A percentile compares a stretch with the other conserved stretches of the same genome.
Evolutionary conservation across 2,113 vertebrate species (phyloP).

Genomic region (Hydropotes inermis): DNA sequence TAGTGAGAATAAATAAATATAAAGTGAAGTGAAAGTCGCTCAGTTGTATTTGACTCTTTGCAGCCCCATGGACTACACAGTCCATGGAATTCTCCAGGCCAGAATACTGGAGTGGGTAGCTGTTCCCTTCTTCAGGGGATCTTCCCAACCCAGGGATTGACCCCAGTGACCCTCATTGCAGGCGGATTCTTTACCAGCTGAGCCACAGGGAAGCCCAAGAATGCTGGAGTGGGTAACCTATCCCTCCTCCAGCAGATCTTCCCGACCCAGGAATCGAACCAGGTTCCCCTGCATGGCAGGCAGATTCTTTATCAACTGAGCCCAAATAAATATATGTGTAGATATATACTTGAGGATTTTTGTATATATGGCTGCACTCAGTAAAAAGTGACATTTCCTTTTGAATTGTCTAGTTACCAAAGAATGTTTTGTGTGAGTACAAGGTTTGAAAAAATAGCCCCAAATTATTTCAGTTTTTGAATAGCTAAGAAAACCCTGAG

Average conservation of each 20-base stretch:
- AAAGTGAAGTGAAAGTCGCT: not conserved
- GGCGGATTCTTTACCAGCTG: not conserved
- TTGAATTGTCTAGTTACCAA: not conserved
- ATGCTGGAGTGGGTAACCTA: not conserved
- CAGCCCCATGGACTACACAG: not conserved
- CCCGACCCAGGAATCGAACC: rapidly evolving
- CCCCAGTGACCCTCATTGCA: not conserved
- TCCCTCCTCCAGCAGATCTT: not conserved
- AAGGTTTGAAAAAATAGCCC: not conserved
- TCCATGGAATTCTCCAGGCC: not conserved
- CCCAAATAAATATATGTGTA: not conserved
- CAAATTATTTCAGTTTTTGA: not conserved
- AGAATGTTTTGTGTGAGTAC: not conserved
- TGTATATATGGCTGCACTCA: not conserved
- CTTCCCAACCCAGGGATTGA: not conserved
- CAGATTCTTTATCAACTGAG: not conserved
- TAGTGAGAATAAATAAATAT: not conserved
- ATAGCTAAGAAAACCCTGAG: not conserved
- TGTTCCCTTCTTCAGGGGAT: not conserved
- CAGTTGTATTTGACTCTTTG: not conserved
- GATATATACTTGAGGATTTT: not conserved
- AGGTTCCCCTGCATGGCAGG: not conserved
- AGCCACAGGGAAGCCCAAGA: not conserved
- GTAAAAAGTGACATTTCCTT: not conserved
- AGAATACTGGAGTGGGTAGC: not conserved